Conservation (phyloP, 2,888 invertebrate species). For the Desoria tigrina region DNA sequence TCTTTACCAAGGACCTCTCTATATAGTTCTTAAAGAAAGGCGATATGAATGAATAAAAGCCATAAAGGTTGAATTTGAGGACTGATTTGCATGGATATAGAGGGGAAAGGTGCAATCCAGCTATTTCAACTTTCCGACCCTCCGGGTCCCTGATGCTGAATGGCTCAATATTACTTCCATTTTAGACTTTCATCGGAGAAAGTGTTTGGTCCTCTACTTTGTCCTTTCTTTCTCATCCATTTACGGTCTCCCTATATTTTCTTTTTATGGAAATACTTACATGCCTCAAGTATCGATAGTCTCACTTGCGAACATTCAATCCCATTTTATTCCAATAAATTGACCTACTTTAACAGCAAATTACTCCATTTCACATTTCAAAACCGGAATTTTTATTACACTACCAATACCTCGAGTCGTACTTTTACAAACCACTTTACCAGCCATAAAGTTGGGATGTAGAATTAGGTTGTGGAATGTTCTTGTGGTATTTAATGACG, state of each 20-base stretch:
- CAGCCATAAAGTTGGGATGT: too few relatives aligned
- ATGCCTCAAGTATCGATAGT: too few relatives aligned
- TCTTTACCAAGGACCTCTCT: too few relatives aligned
- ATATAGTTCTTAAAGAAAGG: background rate
- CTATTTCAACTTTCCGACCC: background rate
- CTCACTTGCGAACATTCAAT: background rate
- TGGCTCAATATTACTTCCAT: background rate
- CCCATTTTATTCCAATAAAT: slow-evolving; percentile 10
- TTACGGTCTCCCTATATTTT: background rate
- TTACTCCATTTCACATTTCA: background rate
- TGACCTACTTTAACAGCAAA: slow-evolving; percentile 6
- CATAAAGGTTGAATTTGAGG: slow-evolving; percentile 10
- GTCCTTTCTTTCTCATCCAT: background rate
- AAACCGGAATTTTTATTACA: too few relatives aligned
- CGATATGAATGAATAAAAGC: slow-evolving; percentile 10
- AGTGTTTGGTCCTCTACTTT: background rate
- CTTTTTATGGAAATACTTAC: background rate
- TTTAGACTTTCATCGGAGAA: background rate
- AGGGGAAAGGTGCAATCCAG: background rate
- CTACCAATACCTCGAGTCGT: too few relatives aligned
- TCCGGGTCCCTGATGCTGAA: background rate
- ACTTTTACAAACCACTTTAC: too few relatives aligned
- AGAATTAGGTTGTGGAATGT: too few relatives aligned
- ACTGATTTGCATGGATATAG: slow-evolving; percentile 14
- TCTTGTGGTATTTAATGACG: too few relatives aligned